These are phyloP conservation scores for Notothenia coriiceps DNA, from an alignment of 2,113 vertebrate genomes.

Conservation along the genomic window DNA sequence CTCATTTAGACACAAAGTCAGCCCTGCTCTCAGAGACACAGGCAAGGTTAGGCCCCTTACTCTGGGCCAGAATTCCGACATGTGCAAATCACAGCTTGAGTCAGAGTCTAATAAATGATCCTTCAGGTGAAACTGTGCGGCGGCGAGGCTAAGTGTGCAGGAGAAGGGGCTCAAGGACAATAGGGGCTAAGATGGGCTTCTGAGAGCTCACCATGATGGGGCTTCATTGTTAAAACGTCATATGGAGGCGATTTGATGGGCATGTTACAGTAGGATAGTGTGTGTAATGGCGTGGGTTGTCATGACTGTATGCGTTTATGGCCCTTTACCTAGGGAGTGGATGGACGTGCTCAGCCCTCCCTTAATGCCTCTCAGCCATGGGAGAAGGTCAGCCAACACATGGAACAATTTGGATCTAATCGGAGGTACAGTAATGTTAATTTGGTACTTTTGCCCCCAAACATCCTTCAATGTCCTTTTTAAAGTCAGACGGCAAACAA, in stretches of 20 bases:
- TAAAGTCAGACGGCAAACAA: constrained; percentile 54
- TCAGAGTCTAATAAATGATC: constrained; percentile 76
- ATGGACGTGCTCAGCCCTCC: constrained; percentile 85
- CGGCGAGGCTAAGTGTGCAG: constrained; percentile 49
- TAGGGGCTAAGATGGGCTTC: constrained; percentile 57
- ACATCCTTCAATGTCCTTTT: constrained; percentile 46
- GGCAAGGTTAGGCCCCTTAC: constrained; percentile 70
- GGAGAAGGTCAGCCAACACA: constrained; percentile 71
- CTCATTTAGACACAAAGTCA: constrained; percentile 66
- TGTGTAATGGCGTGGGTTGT: constrained; percentile 72
- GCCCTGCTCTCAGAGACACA: constrained; percentile 55
- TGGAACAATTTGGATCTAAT: constrained; percentile 60
- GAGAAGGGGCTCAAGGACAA: constrained; percentile 76
- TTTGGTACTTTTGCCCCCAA: constrained; percentile 35
- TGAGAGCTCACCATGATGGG: constrained; percentile 67
- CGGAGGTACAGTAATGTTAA: constrained; percentile 73
- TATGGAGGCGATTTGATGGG: constrained; percentile 49
- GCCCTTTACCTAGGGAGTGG: constrained; percentile 81
- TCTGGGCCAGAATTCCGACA: constrained; percentile 64
- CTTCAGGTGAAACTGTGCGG: constrained; percentile 69
- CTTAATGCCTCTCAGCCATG: constrained; percentile 77
- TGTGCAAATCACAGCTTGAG: constrained; percentile 76
- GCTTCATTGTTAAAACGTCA: constrained; percentile 72
- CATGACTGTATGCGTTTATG: constrained; percentile 70
- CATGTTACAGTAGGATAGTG: constrained; percentile 42